Base-by-base conservation (phyloP, 2,888 invertebrate genomes). In the Campaea margaritaria region DNA sequence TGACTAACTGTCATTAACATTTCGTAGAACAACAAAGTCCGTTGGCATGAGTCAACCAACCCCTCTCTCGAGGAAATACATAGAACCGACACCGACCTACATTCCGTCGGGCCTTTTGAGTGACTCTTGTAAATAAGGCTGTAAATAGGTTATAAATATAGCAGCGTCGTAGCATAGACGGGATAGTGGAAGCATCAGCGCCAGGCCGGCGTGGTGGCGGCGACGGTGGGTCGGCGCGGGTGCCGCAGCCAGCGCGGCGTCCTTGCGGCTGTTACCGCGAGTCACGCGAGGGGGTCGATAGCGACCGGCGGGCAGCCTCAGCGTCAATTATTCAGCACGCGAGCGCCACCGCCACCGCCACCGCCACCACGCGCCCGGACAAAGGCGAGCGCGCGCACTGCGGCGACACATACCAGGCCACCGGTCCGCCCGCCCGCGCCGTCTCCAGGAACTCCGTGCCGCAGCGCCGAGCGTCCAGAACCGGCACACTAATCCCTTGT, bases 211-310 rank as follows among this genome's bases (percentile, higher is more conserved):
- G 36, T 38, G 74, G 77, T 70, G 73, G 74, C 68, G 77, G 72
- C 69, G 78, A 78, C 69, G 75, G 75, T 71, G 75, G 75, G 76
- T 72, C 76, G 76, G 78, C 78, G 78, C 79, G 71, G 76, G 77
- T 84, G 83, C 81, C 87, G 87, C 89, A 90, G 90, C 87, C 89
- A 83, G 90, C 89, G 86, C 87, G 89, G 87, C 88, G 90, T 86
- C 91, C 89, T 89, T 87, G 91, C 85, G 80, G 78, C 77, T 81
- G 81, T 76, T 83, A 78, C 84, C 79, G 83, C 84, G 76, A 83
- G 88, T 85, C 89, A 88, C 89, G 89, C 89, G 86, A 92, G 79
- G 86, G n/a, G 92, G 93, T 92, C 92, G 93, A 91, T 92, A 89
- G 88, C 87, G 91, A 90, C 91, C 90, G 57, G 78, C 82, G 81